Percentiles rank a stretch among this genome's conserved stretches.
phyloP scores from a whole-genome alignment of 2,113 vertebrate genomes.

The Oryzias celebensis region DNA sequence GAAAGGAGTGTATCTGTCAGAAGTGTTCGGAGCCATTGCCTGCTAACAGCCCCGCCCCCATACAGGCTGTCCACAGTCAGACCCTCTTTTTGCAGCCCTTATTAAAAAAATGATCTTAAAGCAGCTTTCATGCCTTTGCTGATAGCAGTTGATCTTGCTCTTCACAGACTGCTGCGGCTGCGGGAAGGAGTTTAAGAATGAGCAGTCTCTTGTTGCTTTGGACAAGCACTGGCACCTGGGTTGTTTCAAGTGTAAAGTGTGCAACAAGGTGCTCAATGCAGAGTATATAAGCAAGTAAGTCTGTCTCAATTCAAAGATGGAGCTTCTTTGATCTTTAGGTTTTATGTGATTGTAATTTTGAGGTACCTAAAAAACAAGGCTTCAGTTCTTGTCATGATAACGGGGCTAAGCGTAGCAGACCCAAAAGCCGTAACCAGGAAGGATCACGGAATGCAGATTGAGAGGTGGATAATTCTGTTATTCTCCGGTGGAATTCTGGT shows the following conservation, averaged over 20 bases:
- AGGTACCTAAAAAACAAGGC: no score
- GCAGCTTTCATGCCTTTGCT: not conserved
- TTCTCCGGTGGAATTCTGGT: no score
- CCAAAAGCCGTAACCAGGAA: no score
- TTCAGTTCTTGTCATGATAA: no score
- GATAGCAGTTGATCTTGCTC: not conserved
- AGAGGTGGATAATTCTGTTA: no score
- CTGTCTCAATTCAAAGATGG: constrained; percentile 33
- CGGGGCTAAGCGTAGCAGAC: no score
- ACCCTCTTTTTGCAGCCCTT: no score
- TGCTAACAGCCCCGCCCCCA: constrained; percentile 71
- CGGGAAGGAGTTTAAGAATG: constrained; percentile 90
- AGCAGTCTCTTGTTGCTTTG: constrained; percentile 92
- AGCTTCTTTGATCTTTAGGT: not conserved
- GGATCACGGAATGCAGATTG: no score
- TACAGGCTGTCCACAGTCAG: constrained; percentile 93
- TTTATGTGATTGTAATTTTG: no score
- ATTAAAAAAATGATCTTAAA: no score
- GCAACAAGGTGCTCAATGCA: constrained; percentile 90
- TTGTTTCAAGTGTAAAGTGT: constrained; percentile 94
- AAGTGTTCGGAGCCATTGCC: constrained; percentile 86
- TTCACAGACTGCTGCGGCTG: constrained; percentile 90
- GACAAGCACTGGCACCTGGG: constrained; percentile 96
- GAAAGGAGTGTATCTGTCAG: constrained; percentile 96
- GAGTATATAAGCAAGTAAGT: constrained; percentile 99